These are phyloP conservation scores for Chaetura pelagica DNA, from an alignment of 2,113 vertebrate species.

Conservation along the genomic window DNA sequence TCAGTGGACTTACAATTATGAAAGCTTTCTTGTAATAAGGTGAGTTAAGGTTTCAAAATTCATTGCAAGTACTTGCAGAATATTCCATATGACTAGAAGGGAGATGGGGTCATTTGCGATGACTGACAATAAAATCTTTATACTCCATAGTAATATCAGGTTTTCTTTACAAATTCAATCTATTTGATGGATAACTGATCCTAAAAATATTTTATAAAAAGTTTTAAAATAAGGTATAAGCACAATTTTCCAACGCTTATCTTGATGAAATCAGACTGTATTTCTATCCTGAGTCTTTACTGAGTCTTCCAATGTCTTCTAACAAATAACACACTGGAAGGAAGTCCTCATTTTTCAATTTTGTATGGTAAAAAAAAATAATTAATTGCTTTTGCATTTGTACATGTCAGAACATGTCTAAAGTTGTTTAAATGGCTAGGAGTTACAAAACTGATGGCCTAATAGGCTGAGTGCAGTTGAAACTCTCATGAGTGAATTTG, in stretches of 20 bases:
- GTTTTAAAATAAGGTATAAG: not conserved
- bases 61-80: not conserved
- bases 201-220: not conserved
- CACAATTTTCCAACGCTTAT: not conserved
- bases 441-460: not conserved
- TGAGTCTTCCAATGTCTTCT: not conserved
- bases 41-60: conserved; percentile 11
- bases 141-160: not conserved
- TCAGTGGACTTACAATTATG: not conserved
- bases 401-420: not conserved
- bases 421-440: not conserved
- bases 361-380: rapidly evolving
- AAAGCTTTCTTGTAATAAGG: not conserved
- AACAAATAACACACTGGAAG: not conserved
- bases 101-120: not conserved
- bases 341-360: not conserved
- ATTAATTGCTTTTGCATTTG: not conserved
- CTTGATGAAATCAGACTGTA: not conserved
- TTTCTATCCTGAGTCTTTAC: not conserved
- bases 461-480: not conserved
- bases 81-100: not conserved
- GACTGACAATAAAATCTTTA: not conserved
- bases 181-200: not conserved
- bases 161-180: not conserved
- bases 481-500: not conserved